phyloP scores from a whole-genome alignment of 2,113 vertebrate genomes.

The Saimiri boliviensis region DNA sequence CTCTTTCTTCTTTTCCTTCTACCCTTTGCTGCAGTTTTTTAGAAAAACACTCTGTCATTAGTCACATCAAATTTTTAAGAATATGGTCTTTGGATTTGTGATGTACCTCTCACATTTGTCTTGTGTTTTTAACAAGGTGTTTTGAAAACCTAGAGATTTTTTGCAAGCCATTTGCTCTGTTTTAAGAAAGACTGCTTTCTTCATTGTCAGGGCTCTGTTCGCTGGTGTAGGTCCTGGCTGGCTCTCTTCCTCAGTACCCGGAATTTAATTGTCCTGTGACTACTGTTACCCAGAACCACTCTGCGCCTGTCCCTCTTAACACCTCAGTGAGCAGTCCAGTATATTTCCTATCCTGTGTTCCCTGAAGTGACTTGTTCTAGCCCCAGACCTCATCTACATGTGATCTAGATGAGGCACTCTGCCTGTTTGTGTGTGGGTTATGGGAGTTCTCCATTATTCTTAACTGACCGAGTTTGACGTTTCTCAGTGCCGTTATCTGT shows the following conservation, averaged over 20 bases:
- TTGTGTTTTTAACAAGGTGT: background rate
- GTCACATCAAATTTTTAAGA: background rate
- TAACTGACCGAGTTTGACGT: background rate
- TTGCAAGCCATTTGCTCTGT: background rate
- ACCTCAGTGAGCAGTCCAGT: background rate
- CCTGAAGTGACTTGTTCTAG: background rate
- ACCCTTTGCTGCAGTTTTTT: background rate
- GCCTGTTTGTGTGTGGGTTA: background rate
- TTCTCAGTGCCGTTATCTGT: background rate
- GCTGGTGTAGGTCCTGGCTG: background rate
- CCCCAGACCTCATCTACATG: background rate
- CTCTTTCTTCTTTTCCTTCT: background rate
- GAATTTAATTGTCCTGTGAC: background rate
- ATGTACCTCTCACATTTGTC: background rate
- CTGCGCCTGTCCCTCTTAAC: background rate
- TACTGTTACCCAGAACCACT: background rate
- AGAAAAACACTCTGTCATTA: background rate
- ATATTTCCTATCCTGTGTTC: background rate
- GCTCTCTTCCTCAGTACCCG: background rate
- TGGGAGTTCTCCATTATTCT: background rate
- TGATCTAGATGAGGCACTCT: background rate
- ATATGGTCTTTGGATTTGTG: background rate
- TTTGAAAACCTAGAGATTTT: slow-evolving; percentile 25
- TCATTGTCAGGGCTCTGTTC: background rate
- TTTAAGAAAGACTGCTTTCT: background rate